Conservation (phyloP, 2,888 invertebrate species). For the Pyrrhosoma nymphula region DNA sequence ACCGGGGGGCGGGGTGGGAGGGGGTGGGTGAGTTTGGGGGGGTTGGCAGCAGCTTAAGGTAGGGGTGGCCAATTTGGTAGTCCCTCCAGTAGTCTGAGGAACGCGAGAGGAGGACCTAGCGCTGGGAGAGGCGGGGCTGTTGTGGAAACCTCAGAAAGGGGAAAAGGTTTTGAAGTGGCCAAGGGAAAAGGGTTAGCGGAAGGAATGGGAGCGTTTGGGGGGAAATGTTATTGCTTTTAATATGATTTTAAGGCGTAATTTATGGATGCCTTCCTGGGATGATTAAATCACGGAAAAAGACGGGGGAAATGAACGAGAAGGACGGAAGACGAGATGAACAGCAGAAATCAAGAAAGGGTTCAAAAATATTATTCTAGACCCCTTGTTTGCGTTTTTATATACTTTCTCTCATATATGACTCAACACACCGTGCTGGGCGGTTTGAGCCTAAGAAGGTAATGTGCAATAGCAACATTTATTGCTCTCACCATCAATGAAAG, state of each 20-base stretch:
- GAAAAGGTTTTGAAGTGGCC: background rate
- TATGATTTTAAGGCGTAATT: slow-evolving; percentile 46
- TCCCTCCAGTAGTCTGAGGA: background rate
- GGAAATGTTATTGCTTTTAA: slow-evolving; percentile 41
- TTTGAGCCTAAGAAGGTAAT: no score
- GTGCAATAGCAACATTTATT: no score
- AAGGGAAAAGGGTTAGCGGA: background rate
- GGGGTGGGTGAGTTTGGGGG: background rate
- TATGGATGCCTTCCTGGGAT: background rate
- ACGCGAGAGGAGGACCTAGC: background rate
- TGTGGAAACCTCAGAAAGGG: background rate
- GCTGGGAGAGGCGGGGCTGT: background rate
- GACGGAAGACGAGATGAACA: background rate
- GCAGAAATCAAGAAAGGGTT: no score
- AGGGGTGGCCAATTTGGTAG: slow-evolving; percentile 30
- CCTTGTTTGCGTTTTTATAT: no score
- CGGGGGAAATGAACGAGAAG: no score
- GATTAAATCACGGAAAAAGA: background rate
- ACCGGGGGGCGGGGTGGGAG: background rate
- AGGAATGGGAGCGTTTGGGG: background rate
- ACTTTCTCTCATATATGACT: no score
- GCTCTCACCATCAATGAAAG: no score
- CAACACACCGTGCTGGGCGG: no score
- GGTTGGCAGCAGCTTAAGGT: background rate
- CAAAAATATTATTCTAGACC: no score